phyloP scores from a whole-genome alignment of 2,888 invertebrate genomes.

The Subacronicta megacephala region DNA sequence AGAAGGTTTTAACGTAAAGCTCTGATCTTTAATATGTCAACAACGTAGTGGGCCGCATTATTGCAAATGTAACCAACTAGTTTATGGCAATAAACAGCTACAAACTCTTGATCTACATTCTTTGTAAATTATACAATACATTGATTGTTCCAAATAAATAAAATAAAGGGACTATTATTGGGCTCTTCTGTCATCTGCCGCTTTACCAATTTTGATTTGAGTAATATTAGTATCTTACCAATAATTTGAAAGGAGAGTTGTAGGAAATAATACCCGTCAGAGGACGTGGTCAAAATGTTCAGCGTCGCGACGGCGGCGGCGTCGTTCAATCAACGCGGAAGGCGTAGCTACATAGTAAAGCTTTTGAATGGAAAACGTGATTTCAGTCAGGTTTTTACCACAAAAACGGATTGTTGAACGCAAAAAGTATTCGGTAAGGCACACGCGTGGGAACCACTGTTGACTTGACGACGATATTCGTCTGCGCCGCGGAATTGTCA shows the following conservation, averaged over 20 bases:
- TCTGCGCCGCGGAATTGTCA: slow-evolving; percentile 48
- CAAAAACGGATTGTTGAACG: slow-evolving; percentile 76
- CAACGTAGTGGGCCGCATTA: too few relatives aligned
- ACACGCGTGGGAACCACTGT: slow-evolving; percentile 86
- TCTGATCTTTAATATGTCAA: too few relatives aligned
- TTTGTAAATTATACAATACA: too few relatives aligned
- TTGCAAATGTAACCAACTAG: too few relatives aligned
- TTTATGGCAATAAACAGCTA: too few relatives aligned
- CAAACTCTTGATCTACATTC: too few relatives aligned
- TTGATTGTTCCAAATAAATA: too few relatives aligned
- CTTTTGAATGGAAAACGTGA: slow-evolving; percentile 85
- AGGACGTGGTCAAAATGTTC: slow-evolving; percentile 7
- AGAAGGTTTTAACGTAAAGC: too few relatives aligned
- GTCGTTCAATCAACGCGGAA: slow-evolving; percentile 58
- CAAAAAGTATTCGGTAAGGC: slow-evolving; percentile 86
- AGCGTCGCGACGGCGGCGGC: slow-evolving; percentile 19
- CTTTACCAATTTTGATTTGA: too few relatives aligned
- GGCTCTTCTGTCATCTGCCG: too few relatives aligned
- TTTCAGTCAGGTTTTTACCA: slow-evolving; percentile 79
- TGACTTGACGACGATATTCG: slow-evolving; percentile 57
- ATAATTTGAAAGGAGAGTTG: neutral
- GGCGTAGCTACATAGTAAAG: slow-evolving; percentile 65
- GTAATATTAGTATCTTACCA: too few relatives aligned
- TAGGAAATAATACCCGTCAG: neutral
- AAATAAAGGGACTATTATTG: too few relatives aligned